Conservation (phyloP, 2,797 vertebrate species). For the Percopsis omiscomaycus region DNA sequence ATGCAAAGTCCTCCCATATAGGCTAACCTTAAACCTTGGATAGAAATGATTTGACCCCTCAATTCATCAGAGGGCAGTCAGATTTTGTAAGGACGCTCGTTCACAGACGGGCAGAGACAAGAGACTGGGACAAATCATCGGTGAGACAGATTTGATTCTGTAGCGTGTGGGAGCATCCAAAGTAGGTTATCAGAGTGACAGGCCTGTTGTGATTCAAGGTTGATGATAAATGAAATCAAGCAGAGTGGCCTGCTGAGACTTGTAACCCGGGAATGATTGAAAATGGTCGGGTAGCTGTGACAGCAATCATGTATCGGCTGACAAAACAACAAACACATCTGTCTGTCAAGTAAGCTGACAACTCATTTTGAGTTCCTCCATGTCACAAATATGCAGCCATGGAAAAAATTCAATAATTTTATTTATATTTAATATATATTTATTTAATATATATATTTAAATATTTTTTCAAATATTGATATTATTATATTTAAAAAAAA, state of each 20-base stretch:
- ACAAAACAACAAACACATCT: slow-evolving; percentile 53
- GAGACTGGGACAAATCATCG: slow-evolving; percentile 49
- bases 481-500: no score
- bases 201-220: slow-evolving; percentile 61
- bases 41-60: slow-evolving; percentile 61
- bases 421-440: no score
- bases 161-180: slow-evolving; percentile 53
- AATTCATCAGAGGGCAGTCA: slow-evolving; percentile 38
- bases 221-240: slow-evolving; percentile 69
- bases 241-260: slow-evolving; percentile 57
- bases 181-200: slow-evolving; percentile 68
- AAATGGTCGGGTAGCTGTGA: slow-evolving; percentile 38
- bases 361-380: slow-evolving; percentile 30
- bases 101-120: slow-evolving; percentile 26
- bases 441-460: no score
- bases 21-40: slow-evolving; percentile 33
- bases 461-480: no score
- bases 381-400: slow-evolving; percentile 17
- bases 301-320: slow-evolving; percentile 41
- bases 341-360: slow-evolving; percentile 45
- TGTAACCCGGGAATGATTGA: slow-evolving; percentile 60
- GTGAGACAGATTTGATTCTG: slow-evolving; percentile 58
- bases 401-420: background rate
- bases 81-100: background rate
- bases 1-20: slow-evolving; percentile 14